A percentile compares a stretch with the other conserved stretches of the same genome.
Evolutionary conservation across 2,888 invertebrate species (phyloP).

Genomic region (Sphaerophoria taeniata): DNA sequence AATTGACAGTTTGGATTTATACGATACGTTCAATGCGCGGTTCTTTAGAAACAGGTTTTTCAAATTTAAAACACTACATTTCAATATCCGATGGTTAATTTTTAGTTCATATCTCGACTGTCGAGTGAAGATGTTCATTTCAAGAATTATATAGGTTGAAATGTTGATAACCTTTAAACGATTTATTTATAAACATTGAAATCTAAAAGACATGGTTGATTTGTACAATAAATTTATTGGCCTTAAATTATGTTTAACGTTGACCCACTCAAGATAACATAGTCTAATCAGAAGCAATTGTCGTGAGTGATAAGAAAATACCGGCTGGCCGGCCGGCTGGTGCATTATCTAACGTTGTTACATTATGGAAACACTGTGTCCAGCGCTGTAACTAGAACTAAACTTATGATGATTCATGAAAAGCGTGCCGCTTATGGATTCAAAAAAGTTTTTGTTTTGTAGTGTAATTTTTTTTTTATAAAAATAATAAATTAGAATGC

Average conservation of each 20-base stretch:
- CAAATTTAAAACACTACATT: too few species aligned
- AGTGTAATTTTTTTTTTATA: background rate
- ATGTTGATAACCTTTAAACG: conserved; percentile 28
- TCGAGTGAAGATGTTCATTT: background rate
- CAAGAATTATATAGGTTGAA: background rate
- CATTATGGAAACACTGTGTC: conserved; percentile 28
- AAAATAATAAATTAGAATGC: background rate
- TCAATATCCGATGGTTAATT: too few species aligned
- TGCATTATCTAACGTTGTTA: conserved; percentile 24
- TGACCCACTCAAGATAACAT: conserved; percentile 37
- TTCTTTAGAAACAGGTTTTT: too few species aligned
- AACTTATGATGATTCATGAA: conserved; percentile 49
- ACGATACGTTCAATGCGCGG: too few species aligned
- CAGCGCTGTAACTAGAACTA: background rate
- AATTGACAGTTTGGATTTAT: too few species aligned
- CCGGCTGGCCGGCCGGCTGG: conserved; percentile 38
- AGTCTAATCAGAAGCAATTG: conserved; percentile 23
- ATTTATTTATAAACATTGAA: conserved; percentile 11
- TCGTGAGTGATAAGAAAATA: conserved; percentile 37
- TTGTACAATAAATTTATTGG: background rate
- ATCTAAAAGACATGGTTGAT: conserved; percentile 26
- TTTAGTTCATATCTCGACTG: too few species aligned
- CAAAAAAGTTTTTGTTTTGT: background rate
- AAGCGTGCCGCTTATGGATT: background rate
- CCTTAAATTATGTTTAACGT: background rate